A percentile compares a stretch with the other conserved stretches of the same genome.
Conservation (phyloP, 2,113 vertebrate species). For the Sylvia atricapilla region DNA sequence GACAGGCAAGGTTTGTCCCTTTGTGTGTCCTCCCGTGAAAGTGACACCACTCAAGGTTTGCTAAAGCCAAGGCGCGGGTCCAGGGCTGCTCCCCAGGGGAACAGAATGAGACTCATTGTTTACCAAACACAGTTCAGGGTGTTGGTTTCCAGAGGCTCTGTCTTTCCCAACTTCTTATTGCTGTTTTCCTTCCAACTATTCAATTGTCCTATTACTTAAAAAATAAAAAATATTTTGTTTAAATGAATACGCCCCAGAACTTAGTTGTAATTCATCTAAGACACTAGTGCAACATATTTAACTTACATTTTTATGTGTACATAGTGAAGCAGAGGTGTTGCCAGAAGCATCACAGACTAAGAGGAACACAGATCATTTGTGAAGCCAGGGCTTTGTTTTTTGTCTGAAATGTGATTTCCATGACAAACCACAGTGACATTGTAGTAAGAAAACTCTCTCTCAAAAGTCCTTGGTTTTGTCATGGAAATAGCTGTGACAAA, state of each 20-base stretch:
- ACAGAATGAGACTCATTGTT: background rate
- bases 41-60: background rate
- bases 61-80: background rate
- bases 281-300: background rate
- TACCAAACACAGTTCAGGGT: background rate
- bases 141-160: background rate
- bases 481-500: conserved; percentile 52
- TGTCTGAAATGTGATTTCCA: conserved; percentile 30
- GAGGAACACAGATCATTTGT: background rate
- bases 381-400: background rate
- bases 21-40: background rate
- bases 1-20: background rate
- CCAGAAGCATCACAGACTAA: background rate
- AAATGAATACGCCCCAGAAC: background rate
- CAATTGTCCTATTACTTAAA: background rate
- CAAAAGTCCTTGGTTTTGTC: conserved; percentile 32
- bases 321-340: background rate
- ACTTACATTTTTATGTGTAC: background rate
- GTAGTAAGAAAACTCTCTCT: background rate
- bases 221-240: background rate
- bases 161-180: background rate
- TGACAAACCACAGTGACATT: conserved; percentile 26
- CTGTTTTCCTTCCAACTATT: background rate
- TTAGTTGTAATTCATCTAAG: background rate
- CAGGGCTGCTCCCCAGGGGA: background rate